A percentile compares a stretch with the other conserved stretches of the same genome.
Conservation (phyloP, 2,888 invertebrate species). For the Stratiomys singularior region DNA sequence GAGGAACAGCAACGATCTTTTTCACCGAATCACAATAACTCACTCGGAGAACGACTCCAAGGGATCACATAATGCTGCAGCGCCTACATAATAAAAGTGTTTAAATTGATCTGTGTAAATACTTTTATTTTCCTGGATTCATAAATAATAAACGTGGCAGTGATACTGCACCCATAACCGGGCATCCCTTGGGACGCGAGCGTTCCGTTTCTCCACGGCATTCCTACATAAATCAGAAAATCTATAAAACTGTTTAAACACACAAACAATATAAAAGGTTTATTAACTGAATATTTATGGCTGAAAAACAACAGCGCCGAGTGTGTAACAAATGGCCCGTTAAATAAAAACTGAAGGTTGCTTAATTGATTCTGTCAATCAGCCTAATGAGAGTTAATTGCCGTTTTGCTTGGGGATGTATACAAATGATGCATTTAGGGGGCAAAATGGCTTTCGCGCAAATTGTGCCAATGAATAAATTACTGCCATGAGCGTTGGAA, state of each 20-base stretch:
- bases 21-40: constrained; percentile 14
- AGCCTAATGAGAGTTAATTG: constrained; percentile 47
- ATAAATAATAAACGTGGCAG: constrained; percentile 37
- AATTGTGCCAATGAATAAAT: constrained; percentile 47
- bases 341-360: constrained; percentile 46
- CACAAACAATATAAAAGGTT: constrained; percentile 45
- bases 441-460: constrained; percentile 42
- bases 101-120: constrained; percentile 26
- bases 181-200: neutral
- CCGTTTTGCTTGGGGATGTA: constrained; percentile 45
- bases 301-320: constrained; percentile 29
- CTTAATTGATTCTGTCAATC: constrained; percentile 46
- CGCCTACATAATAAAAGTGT: constrained; percentile 27
- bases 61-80: neutral
- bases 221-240: constrained; percentile 38
- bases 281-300: constrained; percentile 47
- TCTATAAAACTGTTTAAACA: constrained; percentile 47
- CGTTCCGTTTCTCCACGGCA: neutral
- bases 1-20: neutral
- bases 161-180: neutral
- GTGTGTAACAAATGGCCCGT: constrained; percentile 43
- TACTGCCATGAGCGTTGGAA: constrained; percentile 16
- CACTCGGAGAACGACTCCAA: neutral
- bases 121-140: constrained; percentile 7
- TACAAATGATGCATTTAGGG: constrained; percentile 46